Evolutionary conservation across 2,113 vertebrate species (phyloP).

Genomic region (Gymnogyps californianus): DNA sequence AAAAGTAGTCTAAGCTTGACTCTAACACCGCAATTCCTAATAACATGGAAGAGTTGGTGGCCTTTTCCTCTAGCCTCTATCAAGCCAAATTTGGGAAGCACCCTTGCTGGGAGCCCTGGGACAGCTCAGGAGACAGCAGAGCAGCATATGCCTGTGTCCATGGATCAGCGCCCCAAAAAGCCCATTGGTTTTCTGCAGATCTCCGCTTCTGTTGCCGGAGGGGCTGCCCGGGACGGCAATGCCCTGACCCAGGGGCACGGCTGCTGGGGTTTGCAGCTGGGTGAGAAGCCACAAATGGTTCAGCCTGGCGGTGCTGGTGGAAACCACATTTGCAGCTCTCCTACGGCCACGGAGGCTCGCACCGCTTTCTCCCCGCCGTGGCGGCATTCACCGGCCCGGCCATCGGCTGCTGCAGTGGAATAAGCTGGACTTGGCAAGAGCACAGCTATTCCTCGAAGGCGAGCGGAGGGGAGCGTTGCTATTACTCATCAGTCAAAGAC

Average conservation of each 20-base stretch:
- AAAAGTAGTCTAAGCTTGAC: not conserved
- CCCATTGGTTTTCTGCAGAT: not conserved
- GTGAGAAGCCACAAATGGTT: not conserved
- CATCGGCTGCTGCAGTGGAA: not conserved
- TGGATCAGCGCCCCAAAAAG: not conserved
- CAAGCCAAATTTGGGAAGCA: not conserved
- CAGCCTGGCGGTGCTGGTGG: not conserved
- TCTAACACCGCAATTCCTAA: not conserved
- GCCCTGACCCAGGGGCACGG: not conserved
- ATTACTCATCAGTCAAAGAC: conserved; percentile 43
- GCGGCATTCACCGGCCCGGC: fast-evolving
- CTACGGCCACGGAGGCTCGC: fast-evolving
- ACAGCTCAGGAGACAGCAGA: not conserved
- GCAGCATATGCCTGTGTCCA: not conserved
- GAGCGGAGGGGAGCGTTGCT: not conserved
- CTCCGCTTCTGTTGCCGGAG: not conserved
- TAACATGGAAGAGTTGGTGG: not conserved
- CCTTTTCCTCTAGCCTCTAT: not conserved
- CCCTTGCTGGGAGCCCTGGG: not conserved
- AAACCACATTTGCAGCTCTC: not conserved
- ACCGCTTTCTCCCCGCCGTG: fast-evolving
- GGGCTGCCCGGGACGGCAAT: not conserved
- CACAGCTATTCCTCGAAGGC: conserved; percentile 44
- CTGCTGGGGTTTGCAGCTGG: not conserved
- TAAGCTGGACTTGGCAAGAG: conserved; percentile 28